A percentile compares a stretch with the other conserved stretches of the same genome.
These are phyloP conservation scores for Acyrthosiphon pisum DNA, from an alignment of 1,140 invertebrate species.

Conservation along the genomic window DNA sequence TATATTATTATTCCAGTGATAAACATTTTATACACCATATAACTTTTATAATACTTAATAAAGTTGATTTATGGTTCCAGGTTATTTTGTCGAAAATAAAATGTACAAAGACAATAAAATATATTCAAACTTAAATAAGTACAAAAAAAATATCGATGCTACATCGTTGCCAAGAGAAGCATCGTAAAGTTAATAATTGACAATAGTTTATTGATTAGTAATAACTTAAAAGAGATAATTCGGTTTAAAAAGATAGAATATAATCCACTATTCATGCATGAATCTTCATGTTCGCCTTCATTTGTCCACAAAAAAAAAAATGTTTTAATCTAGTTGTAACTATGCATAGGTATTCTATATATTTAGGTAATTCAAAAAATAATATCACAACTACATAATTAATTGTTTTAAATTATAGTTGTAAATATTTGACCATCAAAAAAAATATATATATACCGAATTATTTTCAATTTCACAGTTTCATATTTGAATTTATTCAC, in stretches of 20 bases:
- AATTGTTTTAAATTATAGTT: no score
- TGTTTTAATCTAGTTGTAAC: background rate
- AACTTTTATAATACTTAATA: background rate
- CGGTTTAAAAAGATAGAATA: background rate
- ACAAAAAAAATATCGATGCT: background rate
- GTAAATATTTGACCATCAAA: no score
- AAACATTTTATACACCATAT: background rate
- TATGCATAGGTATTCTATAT: background rate
- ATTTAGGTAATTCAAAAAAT: background rate
- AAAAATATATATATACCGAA: no score
- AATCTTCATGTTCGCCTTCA: background rate
- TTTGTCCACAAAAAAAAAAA: background rate
- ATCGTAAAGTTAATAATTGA: conserved; percentile 4
- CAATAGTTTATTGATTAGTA: conserved; percentile 13
- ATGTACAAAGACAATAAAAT: background rate
- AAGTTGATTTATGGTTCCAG: background rate
- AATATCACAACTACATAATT: background rate
- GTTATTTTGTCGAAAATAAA: background rate
- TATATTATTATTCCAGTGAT: background rate
- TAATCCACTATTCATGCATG: background rate
- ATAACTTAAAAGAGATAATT: background rate
- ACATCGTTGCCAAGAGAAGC: background rate
- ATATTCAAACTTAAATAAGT: background rate
- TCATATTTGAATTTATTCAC: no score
- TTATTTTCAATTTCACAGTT: no score